Conservation (phyloP, 2,113 vertebrate genomes). For the Aptenodytes patagonicus region DNA sequence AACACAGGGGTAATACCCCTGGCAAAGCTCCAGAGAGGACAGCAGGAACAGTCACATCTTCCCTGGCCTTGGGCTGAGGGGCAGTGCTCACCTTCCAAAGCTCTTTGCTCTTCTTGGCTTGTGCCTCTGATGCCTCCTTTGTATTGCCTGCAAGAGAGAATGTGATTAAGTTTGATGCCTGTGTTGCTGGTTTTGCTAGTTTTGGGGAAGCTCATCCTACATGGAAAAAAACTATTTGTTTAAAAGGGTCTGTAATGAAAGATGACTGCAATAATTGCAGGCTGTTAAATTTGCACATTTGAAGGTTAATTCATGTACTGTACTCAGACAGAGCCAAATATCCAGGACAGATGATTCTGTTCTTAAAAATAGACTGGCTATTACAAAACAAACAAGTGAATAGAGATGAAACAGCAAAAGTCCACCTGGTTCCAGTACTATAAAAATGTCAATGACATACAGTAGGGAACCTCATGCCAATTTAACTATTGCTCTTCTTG, state of each 20-base stretch:
- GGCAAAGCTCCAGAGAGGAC: neutral
- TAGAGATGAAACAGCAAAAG: neutral
- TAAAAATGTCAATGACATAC: neutral
- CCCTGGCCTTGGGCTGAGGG: neutral
- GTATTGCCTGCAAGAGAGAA: neutral
- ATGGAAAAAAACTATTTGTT: neutral
- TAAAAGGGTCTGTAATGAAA: neutral
- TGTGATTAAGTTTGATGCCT: neutral
- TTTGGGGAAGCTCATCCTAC: neutral
- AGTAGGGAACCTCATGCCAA: neutral
- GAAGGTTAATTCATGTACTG: conserved; percentile 25
- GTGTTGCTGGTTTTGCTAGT: neutral
- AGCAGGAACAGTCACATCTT: neutral
- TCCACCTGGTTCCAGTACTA: neutral
- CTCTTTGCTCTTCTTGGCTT: neutral
- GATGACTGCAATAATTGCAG: neutral
- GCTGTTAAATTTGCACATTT: conserved; percentile 2
- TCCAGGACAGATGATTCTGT: neutral
- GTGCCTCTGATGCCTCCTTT: neutral
- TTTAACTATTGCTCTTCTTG: neutral
- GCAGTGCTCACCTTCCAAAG: neutral
- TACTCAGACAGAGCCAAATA: neutral
- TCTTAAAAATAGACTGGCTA: conserved; percentile 19
- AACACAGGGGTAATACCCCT: neutral
- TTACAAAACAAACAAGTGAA: conserved; percentile 6